Conservation (phyloP, 2,113 vertebrate species). For the Lagopus muta region DNA sequence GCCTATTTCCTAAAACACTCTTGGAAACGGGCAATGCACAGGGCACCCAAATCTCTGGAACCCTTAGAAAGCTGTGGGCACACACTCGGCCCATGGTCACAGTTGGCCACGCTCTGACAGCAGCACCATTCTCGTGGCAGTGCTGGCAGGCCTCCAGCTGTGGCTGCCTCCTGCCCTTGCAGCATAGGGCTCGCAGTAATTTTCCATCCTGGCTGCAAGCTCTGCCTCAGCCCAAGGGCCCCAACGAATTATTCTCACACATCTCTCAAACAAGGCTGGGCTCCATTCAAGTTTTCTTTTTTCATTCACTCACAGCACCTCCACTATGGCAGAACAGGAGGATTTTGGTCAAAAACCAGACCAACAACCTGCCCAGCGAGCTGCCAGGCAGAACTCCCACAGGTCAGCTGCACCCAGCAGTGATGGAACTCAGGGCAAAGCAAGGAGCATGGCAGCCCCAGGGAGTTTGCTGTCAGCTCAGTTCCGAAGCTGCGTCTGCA, state of each 20-base stretch:
- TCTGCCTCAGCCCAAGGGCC: neutral
- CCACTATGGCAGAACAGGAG: neutral
- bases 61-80: neutral
- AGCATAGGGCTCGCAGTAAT: neutral
- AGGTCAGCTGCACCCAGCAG: neutral
- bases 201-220: conserved; percentile 53
- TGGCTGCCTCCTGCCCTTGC: neutral
- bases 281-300: neutral
- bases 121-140: neutral
- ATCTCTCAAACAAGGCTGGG: neutral
- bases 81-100: neutral
- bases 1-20: neutral
- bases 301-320: neutral
- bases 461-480: neutral
- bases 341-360: neutral
- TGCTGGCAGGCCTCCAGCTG: neutral
- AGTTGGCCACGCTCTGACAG: neutral
- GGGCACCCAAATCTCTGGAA: neutral
- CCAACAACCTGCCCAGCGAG: neutral
- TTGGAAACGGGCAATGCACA: neutral
- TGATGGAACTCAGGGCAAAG: neutral
- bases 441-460: neutral
- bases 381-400: neutral
- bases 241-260: neutral
- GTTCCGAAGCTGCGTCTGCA: neutral